Conservation (phyloP, 2,797 vertebrate genomes). For the Aplochiton taeniatus region DNA sequence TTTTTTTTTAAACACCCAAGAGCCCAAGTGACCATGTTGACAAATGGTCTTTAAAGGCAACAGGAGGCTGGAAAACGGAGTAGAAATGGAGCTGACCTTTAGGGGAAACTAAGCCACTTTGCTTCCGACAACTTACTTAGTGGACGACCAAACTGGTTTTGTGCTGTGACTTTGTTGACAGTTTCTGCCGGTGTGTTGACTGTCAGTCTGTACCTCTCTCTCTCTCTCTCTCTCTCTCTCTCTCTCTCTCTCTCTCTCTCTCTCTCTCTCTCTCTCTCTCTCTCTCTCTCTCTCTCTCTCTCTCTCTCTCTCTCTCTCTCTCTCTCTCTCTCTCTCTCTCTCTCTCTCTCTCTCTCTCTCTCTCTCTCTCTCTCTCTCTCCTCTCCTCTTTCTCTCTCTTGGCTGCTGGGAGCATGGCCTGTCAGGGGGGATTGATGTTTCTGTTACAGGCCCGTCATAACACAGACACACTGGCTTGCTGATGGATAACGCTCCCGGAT, state of each 20-base stretch:
- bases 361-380: constrained; percentile 71
- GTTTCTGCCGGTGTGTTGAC: constrained; percentile 27
- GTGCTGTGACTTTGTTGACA: constrained; percentile 14
- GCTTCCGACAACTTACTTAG: constrained; percentile 39
- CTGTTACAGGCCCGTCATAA: constrained; percentile 51
- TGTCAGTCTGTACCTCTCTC: constrained; percentile 8
- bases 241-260: constrained; percentile 2
- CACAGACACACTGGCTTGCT: constrained; percentile 50
- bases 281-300: too few species aligned
- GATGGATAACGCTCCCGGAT: constrained; percentile 64
- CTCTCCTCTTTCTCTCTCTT: neutral
- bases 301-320: constrained; percentile 20
- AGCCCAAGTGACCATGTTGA: too few species aligned
- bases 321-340: constrained; percentile 3
- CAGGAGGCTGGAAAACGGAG: too few species aligned
- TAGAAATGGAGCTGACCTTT: too few species aligned
- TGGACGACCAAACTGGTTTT: constrained; percentile 27
- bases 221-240: constrained; percentile 6
- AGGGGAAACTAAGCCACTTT: too few species aligned
- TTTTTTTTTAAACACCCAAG: too few species aligned
- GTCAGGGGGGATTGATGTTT: constrained; percentile 17
- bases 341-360: constrained; percentile 64
- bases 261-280: constrained; percentile 9
- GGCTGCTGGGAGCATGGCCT: constrained; percentile 11
- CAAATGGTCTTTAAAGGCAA: too few species aligned